Percentiles rank a stretch among this genome's conserved stretches.
These are phyloP conservation scores for Halcyon malimbica DNA, from an alignment of 2,113 vertebrate genomes.

Conservation along the genomic window DNA sequence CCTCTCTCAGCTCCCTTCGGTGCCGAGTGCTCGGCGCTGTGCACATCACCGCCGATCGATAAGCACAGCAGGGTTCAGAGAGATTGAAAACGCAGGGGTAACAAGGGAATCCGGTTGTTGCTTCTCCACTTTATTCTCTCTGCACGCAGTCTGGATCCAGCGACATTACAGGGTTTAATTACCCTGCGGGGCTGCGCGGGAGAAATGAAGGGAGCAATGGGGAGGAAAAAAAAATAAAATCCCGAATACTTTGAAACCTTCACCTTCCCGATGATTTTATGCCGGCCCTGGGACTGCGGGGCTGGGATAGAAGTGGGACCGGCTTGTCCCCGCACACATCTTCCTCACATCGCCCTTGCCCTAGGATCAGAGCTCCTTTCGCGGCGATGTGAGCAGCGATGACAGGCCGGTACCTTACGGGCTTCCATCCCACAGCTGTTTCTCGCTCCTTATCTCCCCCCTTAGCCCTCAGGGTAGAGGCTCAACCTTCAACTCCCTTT, in stretches of 20 bases:
- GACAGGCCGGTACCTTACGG: slow-evolving; percentile 27
- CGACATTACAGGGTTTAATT: not conserved
- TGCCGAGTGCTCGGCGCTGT: not conserved
- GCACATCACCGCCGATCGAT: not conserved
- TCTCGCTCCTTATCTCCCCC: slow-evolving; percentile 50
- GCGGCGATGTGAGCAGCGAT: not conserved
- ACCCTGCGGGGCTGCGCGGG: not conserved
- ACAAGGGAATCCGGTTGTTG: not conserved
- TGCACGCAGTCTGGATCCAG: not conserved
- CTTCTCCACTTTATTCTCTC: not conserved
- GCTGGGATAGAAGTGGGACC: not conserved
- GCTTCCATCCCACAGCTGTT: slow-evolving; percentile 54
- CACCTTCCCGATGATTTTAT: not conserved
- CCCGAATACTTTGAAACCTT: not conserved
- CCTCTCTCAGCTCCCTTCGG: not conserved
- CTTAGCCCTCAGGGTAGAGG: slow-evolving; percentile 16
- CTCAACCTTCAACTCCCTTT: slow-evolving; percentile 44
- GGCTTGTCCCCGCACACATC: not conserved
- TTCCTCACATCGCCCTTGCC: not conserved
- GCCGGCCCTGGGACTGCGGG: not conserved
- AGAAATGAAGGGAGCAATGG: not conserved
- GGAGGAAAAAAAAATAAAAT: not conserved
- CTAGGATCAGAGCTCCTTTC: not conserved
- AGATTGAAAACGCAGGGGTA: not conserved
- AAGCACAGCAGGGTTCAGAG: not conserved